phyloP scores from a whole-genome alignment of 92 coral and sea anemone species.

The Paragorgia papillata region DNA sequence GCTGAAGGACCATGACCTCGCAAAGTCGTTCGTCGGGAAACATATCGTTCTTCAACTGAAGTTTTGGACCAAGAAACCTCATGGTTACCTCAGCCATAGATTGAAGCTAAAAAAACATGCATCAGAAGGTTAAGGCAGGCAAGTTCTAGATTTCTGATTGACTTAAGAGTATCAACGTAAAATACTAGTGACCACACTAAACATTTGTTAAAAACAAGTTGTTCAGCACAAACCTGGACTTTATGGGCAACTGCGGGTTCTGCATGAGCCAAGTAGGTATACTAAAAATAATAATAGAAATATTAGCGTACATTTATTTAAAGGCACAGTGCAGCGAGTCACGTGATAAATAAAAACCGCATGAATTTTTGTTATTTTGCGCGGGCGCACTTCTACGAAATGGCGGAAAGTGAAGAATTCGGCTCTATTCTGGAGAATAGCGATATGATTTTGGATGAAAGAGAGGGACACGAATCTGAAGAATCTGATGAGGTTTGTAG shows the following conservation, averaged over 20 bases:
- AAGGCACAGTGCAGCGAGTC: no score
- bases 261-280: conserved; percentile 83
- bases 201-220: neutral
- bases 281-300: conserved; percentile 50
- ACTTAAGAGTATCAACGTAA: neutral
- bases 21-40: conserved; percentile 91
- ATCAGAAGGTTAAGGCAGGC: neutral
- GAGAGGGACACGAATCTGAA: no score
- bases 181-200: neutral
- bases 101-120: conserved; percentile 63
- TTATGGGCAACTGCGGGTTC: conserved; percentile 97
- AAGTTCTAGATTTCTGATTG: neutral
- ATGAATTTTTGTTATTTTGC: no score
- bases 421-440: no score
- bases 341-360: no score
- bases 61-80: conserved; percentile 96
- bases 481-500: no score
- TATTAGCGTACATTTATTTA: neutral
- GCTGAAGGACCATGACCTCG: conserved; percentile 97
- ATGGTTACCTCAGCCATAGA: conserved; percentile 99
- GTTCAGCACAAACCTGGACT: conserved; percentile 70
- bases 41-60: conserved; percentile 80
- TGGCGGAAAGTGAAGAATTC: no score
- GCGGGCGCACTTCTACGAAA: no score
- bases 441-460: no score